Percentiles rank a stretch among this genome's conserved stretches.
These are phyloP conservation scores for Muscina levida DNA, from an alignment of 2,888 invertebrate genomes.

Conservation along the genomic window DNA sequence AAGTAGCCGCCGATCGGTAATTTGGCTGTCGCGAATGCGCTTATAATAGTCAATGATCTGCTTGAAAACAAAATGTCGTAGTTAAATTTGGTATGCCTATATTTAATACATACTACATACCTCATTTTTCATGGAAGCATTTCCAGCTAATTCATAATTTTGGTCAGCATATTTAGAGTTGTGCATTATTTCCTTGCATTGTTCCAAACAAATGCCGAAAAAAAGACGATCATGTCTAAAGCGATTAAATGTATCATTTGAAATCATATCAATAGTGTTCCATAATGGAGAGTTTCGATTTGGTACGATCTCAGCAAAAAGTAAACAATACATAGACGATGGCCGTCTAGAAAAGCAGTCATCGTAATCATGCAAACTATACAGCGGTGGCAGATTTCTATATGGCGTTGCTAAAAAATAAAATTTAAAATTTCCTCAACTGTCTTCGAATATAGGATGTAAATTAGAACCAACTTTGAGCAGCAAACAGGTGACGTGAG, in stretches of 20 bases:
- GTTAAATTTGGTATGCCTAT: neutral
- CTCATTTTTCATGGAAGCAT: constrained; percentile 37
- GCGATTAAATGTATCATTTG: constrained; percentile 40
- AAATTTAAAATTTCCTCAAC: no score
- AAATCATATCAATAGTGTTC: constrained; percentile 37
- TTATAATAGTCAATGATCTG: constrained; percentile 49
- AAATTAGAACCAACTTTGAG: no score
- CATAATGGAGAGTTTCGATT: constrained; percentile 41
- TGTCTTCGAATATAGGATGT: no score
- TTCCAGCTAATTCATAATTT: neutral
- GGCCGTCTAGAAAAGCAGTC: constrained; percentile 33
- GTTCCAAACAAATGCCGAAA: constrained; percentile 52
- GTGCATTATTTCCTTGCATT: constrained; percentile 33
- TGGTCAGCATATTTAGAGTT: neutral
- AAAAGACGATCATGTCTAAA: constrained; percentile 51
- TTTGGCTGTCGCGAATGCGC: constrained; percentile 10
- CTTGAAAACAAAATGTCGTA: neutral
- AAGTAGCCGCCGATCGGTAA: neutral
- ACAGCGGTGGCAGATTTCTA: constrained; percentile 44
- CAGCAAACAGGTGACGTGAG: no score
- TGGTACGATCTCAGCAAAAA: constrained; percentile 56
- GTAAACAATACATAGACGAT: constrained; percentile 39
- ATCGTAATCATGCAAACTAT: constrained; percentile 56
- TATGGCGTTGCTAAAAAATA: constrained; percentile 36
- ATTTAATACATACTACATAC: constrained; percentile 32